phyloP scores from a whole-genome alignment of 1,140 invertebrate species.

The Pomacea maculata region DNA sequence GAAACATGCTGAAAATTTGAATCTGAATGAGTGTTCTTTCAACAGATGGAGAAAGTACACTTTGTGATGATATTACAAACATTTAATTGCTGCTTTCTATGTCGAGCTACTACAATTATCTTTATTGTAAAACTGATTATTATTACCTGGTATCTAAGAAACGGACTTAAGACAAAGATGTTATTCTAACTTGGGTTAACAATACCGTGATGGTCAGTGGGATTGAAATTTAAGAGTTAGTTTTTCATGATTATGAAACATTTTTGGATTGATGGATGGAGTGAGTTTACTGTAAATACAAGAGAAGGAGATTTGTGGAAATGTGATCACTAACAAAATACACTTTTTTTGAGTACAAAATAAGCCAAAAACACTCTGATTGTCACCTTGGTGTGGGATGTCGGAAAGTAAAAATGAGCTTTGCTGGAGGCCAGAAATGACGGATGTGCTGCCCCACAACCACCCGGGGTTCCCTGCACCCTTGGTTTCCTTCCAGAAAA shows the following conservation, averaged over 20 bases:
- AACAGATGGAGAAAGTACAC: neutral
- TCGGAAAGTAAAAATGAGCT: conserved; percentile 5
- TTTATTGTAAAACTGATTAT: neutral
- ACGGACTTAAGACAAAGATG: no score
- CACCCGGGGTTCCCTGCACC: conserved; percentile 10
- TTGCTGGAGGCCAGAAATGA: conserved; percentile 9
- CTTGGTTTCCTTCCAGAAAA: conserved; percentile 15
- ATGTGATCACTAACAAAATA: no score
- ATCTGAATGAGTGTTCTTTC: neutral
- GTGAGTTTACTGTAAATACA: no score
- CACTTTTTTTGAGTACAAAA: no score
- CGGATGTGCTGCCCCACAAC: conserved; percentile 8
- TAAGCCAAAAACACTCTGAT: no score
- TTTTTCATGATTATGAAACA: no score
- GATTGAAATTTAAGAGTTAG: no score
- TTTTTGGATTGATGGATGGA: no score
- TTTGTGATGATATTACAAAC: neutral
- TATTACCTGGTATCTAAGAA: neutral
- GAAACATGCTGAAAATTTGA: neutral
- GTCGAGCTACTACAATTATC: neutral
- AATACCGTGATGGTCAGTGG: no score
- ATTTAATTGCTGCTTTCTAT: neutral
- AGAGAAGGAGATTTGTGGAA: no score
- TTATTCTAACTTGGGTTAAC: no score
- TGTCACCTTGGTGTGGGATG: conserved; percentile 14